Percentiles rank a stretch among this genome's conserved stretches.
These are phyloP conservation scores for Drosophila lacicola DNA, from an alignment of 2,888 invertebrate species.

Conservation along the genomic window DNA sequence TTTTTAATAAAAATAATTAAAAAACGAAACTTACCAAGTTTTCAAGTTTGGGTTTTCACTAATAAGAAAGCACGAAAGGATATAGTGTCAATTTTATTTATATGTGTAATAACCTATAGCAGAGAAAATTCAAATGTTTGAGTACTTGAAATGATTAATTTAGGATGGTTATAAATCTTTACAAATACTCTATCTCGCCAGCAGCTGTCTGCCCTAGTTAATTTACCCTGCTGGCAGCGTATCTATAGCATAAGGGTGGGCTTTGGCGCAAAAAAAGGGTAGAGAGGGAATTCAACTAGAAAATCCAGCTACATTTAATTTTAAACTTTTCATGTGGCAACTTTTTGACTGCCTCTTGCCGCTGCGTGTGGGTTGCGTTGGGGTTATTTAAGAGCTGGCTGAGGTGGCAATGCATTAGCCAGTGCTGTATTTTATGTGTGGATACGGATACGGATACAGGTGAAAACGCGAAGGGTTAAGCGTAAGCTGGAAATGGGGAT, in stretches of 20 bases:
- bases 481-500: not conserved
- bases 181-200: too few species aligned
- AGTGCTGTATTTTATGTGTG: conserved; percentile 52
- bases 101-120: not conserved
- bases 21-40: too few species aligned
- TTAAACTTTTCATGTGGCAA: conserved; percentile 71
- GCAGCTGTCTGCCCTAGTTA: not conserved
- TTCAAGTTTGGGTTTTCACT: too few species aligned
- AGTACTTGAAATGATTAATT: too few species aligned
- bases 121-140: not conserved
- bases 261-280: not conserved
- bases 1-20: too few species aligned
- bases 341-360: conserved; percentile 56
- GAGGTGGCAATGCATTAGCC: conserved; percentile 67
- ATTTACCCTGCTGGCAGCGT: not conserved
- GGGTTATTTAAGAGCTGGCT: conserved; percentile 64
- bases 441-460: conserved; percentile 30
- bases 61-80: too few species aligned
- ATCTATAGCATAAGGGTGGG: not conserved
- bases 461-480: conserved; percentile 27
- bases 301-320: conserved; percentile 72
- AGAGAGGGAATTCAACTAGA: conserved; percentile 21
- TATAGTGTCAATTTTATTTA: too few species aligned
- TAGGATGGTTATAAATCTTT: too few species aligned
- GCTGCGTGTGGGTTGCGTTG: conserved; percentile 21